Evolutionary conservation across 2,888 invertebrate genomes (phyloP), one percentile per base, ranked within the genome.

Genomic region (Spisula subtruncata): DNA sequence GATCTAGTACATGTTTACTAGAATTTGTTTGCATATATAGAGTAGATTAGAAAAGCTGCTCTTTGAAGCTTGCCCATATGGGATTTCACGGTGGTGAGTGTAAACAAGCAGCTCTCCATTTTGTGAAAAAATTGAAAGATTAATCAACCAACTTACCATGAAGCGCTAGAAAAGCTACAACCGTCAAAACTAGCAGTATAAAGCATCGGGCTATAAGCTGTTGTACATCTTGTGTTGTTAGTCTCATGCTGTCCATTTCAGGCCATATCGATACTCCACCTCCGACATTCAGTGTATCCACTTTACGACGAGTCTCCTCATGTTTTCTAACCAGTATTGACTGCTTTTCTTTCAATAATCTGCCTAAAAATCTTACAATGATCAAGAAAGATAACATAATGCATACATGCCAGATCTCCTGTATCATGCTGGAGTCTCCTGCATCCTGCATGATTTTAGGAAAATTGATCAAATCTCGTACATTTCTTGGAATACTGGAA

Each of bases 181-280:
- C 71, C 0, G 94, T 91, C 12, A 93, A 79, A 20, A 89, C 16
- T 6, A 91, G 85, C 29, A 95, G 90, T 0, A 83, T 46, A 0
- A 94, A 6, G 83, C 93, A 94, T 16, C 92, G 51, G 0, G 88
- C 46, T 1, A 90, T 66, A 2, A 96, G 94, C 48, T 89, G 87
- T 10, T 93, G 20, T 0, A 94, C 90, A 46, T 96, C 96, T 46
- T 82, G 75, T 16, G 81, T 66, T 8, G 93, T 94, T 14, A 96
- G 92, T 71, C 96, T 93, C 96, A 96, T 96, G 83, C 93, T 94
- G 29, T 94, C 94, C 96, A 96, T 96, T 60, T 96, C 94, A 0
- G 96, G 96, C 96, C 96, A 96, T 56, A 96, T 90, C 29, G 95
- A 94, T 29, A 96, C 94, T 0, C 96, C 96, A 20, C 96, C 96